Evolutionary conservation across 2,113 vertebrate genomes (phyloP).

Genomic region (Dipodomys stephensi): DNA sequence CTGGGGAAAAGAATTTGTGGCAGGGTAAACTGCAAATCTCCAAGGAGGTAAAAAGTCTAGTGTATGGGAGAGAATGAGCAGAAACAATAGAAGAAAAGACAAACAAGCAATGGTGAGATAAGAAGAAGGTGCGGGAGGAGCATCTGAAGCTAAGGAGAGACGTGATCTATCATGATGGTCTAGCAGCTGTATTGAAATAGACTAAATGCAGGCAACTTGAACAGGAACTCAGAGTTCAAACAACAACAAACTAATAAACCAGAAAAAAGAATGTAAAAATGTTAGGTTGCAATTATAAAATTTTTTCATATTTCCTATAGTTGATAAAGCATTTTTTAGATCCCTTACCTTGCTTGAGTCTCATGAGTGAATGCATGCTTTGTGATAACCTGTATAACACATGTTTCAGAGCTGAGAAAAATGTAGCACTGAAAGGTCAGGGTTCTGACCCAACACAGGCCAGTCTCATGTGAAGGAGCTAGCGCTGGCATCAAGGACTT

Average conservation of each 20-base stretch:
- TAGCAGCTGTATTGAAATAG: not conserved
- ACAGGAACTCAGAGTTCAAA: not conserved
- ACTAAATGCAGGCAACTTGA: not conserved
- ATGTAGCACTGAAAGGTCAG: not conserved
- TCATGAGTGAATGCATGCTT: not conserved
- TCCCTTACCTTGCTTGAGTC: not conserved
- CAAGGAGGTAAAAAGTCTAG: not conserved
- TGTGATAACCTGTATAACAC: not conserved
- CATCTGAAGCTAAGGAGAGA: not conserved
- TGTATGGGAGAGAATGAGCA: not conserved
- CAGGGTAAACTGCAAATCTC: not conserved
- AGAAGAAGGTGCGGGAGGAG: not conserved
- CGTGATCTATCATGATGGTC: fast-evolving
- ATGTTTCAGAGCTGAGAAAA: constrained; percentile 2
- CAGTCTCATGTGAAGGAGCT: no score
- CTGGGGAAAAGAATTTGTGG: not conserved
- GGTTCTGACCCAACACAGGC: not conserved
- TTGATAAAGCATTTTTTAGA: not conserved
- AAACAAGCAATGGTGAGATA: no score
- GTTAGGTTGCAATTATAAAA: not conserved
- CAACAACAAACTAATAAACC: not conserved
- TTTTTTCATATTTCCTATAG: not conserved
- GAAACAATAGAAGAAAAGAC: no score
- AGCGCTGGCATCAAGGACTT: not conserved
- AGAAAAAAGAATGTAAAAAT: not conserved